These are phyloP conservation scores for Apostichopus leukothele DNA, from an alignment of 53 echinoderm and acorn worm genomes.

Conservation along the genomic window DNA sequence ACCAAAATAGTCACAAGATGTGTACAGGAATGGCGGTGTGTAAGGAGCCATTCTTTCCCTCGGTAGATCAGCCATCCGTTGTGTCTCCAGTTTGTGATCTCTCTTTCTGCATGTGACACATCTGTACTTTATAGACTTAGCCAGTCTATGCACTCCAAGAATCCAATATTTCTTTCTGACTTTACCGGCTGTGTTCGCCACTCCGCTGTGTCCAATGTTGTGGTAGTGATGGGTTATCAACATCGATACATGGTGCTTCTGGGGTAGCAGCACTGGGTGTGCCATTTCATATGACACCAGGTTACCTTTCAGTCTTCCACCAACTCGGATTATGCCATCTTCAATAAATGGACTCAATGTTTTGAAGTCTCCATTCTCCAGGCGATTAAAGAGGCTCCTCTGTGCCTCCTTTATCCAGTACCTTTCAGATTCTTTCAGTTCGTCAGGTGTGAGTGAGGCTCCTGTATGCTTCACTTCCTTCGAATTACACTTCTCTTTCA, in stretches of 20 bases:
- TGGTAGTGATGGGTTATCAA: constrained; percentile 58
- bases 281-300: constrained; percentile 49
- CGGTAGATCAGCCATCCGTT: constrained; percentile 56
- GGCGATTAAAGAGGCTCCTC: constrained; percentile 41
- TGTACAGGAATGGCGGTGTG: constrained; percentile 53
- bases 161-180: constrained; percentile 66
- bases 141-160: constrained; percentile 47
- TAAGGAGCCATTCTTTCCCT: constrained; percentile 46
- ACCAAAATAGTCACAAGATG: constrained; percentile 64
- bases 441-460: background rate
- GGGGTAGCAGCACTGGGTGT: constrained; percentile 62
- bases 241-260: constrained; percentile 42
- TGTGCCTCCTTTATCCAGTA: constrained; percentile 60
- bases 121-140: constrained; percentile 58
- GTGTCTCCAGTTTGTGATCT: constrained; percentile 47
- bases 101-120: constrained; percentile 53
- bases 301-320: constrained; percentile 40
- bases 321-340: constrained; percentile 59
- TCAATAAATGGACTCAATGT: constrained; percentile 62
- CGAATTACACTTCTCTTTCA: background rate
- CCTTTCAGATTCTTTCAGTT: constrained; percentile 34
- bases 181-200: constrained; percentile 59
- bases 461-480: background rate
- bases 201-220: constrained; percentile 53
- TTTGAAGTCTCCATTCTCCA: constrained; percentile 51